Evolutionary conservation across 2,888 invertebrate genomes (phyloP), one percentile per base, ranked within the genome.

Genomic region (Apamea anceps): DNA sequence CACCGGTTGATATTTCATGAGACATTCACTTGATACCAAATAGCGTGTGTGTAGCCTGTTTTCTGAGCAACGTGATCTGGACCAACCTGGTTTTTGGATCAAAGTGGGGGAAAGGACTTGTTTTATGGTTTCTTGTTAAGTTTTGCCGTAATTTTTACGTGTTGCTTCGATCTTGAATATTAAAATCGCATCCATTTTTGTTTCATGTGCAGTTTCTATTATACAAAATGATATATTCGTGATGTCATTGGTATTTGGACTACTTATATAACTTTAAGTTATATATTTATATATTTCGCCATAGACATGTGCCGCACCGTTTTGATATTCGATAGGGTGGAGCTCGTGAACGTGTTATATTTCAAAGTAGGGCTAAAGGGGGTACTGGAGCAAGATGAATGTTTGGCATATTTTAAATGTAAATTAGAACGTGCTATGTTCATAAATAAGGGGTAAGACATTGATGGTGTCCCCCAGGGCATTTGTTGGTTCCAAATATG

Each of bases 1-100:
- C 93, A 92, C 93, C 91, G 93, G 93, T 94, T 95, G 95, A 95
- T 96, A 95, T 96, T 96, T 96, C 95, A 95, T 94, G 96, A 95
- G 95, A 95, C 96, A 93, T 96, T 96, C 96, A 94, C 96, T 96
- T 92, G 89, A 93, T 91, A 90, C 90, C 65, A 84, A 89, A 81
- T 81, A 90, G 84, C 81, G 84, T 79, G 86, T 81, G 89, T 86
- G 90, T 81, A 88, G 82, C 91, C 87, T 82, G 91, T 89, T 88
- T 86, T 85, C 88, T 85, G 75, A 81, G 80, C 81, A 77, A 90
- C 84, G 74, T 75, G 86, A 89, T 87, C 81, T 80, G 71, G 81
- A 86, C 75, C 85, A 82, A 83, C 71, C 84, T 79, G 79, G 80
- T 86, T 86, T 88, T 82, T 73, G 71, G 51, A 73, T 48, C 76